Evolutionary conservation across 2,888 invertebrate genomes (phyloP).

Genomic region (Melanchra persicariae): DNA sequence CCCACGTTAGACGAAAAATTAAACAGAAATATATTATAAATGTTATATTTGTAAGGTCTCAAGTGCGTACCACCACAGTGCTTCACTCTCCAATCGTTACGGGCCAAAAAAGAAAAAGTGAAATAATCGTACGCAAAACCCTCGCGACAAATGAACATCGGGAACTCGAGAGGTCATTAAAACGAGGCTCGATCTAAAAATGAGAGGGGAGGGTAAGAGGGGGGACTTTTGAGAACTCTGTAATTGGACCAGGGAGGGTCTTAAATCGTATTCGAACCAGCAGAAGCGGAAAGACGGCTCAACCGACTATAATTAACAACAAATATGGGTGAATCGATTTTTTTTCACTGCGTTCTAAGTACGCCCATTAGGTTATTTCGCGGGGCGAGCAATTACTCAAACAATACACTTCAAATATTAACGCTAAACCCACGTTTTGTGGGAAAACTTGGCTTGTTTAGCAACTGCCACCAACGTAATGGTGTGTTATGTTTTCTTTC

Average conservation of each 20-base stretch:
- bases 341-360: constrained; percentile 76
- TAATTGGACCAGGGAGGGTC: constrained; percentile 90
- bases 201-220: constrained; percentile 79
- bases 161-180: constrained; percentile 90
- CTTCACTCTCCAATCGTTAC: constrained; percentile 78
- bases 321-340: constrained; percentile 91
- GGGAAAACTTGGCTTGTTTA: constrained; percentile 88
- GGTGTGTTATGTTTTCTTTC: constrained; percentile 80
- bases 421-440: constrained; percentile 83
- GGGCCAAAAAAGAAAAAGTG: constrained; percentile 81
- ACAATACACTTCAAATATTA: constrained; percentile 87
- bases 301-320: constrained; percentile 90
- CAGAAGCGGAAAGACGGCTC: constrained; percentile 89
- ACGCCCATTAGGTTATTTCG: constrained; percentile 83
- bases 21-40: constrained; percentile 59
- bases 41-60: constrained; percentile 69
- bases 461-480: constrained; percentile 83
- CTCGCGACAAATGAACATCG: constrained; percentile 90
- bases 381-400: constrained; percentile 86
- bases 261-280: constrained; percentile 89
- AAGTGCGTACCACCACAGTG: constrained; percentile 74
- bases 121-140: constrained; percentile 88
- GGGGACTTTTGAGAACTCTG: constrained; percentile 88
- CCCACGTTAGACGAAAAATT: constrained; percentile 53
- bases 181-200: constrained; percentile 90